Conservation (phyloP, 2,888 invertebrate genomes). For the Limnephilus marmoratus region DNA sequence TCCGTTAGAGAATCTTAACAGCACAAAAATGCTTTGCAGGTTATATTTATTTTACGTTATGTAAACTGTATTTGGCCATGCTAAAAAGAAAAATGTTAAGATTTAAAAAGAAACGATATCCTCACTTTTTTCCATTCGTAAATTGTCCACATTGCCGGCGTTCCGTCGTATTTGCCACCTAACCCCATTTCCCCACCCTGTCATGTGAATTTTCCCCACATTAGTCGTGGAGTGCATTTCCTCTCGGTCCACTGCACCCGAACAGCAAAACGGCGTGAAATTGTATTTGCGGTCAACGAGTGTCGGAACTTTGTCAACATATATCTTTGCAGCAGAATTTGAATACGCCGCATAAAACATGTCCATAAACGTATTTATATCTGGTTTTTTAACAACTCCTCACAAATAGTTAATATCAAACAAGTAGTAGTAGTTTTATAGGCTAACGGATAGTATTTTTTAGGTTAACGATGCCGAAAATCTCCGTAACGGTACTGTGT, state of each 20-base stretch:
- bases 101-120: background rate
- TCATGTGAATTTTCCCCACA: background rate
- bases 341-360: background rate
- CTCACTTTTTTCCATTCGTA: background rate
- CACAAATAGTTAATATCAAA: no score
- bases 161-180: background rate
- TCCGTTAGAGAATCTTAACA: no score
- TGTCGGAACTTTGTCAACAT: background rate
- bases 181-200: background rate
- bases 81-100: background rate
- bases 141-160: background rate
- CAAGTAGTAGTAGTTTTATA: no score
- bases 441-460: no score
- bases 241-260: background rate
- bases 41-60: background rate
- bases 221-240: background rate
- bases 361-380: background rate
- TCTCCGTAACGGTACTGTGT: no score
- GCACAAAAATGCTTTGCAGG: no score
- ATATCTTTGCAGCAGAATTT: background rate
- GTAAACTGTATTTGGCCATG: background rate
- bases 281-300: background rate
- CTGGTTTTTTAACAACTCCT: background rate
- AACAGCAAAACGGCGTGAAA: background rate
- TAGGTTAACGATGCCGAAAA: no score